phyloP scores from a whole-genome alignment of 2,888 invertebrate genomes.

The Seladonia tumulorum region DNA sequence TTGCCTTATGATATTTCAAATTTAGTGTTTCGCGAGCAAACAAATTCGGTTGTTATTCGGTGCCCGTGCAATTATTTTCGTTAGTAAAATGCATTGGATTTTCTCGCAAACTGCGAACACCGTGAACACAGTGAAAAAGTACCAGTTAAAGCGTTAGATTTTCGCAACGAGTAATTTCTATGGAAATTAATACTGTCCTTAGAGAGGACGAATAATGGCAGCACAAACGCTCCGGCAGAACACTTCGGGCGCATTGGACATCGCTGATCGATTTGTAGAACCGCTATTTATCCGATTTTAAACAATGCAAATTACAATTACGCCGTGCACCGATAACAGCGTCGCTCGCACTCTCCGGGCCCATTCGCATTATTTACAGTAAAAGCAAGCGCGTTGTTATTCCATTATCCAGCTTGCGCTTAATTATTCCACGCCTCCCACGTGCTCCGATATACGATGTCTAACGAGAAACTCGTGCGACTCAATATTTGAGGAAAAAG shows the following conservation, averaged over 20 bases:
- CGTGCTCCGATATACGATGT: not conserved
- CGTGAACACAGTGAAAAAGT: not conserved
- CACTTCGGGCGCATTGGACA: conserved; percentile 59
- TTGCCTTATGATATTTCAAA: not conserved
- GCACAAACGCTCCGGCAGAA: conserved; percentile 30
- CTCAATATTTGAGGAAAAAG: not conserved
- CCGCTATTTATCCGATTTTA: conserved; percentile 75
- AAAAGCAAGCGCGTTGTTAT: conserved; percentile 73
- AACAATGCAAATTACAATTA: conserved; percentile 79
- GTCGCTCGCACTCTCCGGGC: conserved; percentile 23
- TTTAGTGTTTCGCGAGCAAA: not conserved
- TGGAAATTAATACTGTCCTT: conserved; percentile 50
- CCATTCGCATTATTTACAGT: conserved; percentile 76
- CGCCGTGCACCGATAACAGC: conserved; percentile 30
- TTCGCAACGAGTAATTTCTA: conserved; percentile 37
- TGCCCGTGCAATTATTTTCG: not conserved
- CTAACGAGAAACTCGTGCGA: not conserved
- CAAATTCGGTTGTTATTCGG: not conserved
- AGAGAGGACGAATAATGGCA: not conserved
- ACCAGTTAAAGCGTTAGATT: not conserved
- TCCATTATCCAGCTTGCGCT: conserved; percentile 75
- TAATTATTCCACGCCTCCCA: conserved; percentile 70
- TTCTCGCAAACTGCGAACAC: not conserved
- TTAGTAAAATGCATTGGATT: not conserved
- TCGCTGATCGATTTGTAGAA: conserved; percentile 53